Conservation (phyloP, 1,140 invertebrate genomes). For the Bombus superbus region DNA sequence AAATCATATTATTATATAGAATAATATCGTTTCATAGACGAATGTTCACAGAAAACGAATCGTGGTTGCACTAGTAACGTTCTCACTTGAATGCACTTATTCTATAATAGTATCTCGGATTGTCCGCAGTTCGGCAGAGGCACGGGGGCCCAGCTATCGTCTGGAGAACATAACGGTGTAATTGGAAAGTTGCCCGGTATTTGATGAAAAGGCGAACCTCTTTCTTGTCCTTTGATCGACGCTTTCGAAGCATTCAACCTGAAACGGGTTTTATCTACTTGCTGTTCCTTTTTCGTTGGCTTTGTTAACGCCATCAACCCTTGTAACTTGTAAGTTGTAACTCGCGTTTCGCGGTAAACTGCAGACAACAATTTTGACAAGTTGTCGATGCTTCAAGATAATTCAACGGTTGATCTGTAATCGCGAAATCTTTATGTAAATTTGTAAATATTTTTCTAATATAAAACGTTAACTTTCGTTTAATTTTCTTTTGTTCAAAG, state of each 20-base stretch:
- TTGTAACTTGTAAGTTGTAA: not conserved
- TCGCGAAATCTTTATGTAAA: not conserved
- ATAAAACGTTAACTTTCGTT: not conserved
- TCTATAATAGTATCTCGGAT: not conserved
- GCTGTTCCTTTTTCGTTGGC: not conserved
- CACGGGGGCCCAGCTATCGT: slow-evolving; percentile 7
- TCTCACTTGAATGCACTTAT: not conserved
- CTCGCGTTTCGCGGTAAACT: not conserved
- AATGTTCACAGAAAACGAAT: not conserved
- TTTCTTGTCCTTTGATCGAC: slow-evolving; percentile 54
- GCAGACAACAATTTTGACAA: not conserved
- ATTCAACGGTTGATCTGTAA: not conserved
- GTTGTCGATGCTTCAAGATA: not conserved
- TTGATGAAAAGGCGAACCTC: slow-evolving; percentile 61
- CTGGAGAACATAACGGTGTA: slow-evolving; percentile 49
- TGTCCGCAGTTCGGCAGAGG: slow-evolving; percentile 43
- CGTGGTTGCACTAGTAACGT: not conserved
- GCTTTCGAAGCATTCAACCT: slow-evolving; percentile 29
- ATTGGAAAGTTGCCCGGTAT: slow-evolving; percentile 64
- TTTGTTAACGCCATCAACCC: not conserved
- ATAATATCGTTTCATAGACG: too few relatives aligned
- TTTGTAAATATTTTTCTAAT: not conserved
- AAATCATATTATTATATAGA: too few relatives aligned
- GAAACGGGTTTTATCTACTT: slow-evolving; percentile 35
- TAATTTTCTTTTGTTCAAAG: not conserved